Conservation (phyloP, 2,113 vertebrate species). For the Lagopus leucura region DNA sequence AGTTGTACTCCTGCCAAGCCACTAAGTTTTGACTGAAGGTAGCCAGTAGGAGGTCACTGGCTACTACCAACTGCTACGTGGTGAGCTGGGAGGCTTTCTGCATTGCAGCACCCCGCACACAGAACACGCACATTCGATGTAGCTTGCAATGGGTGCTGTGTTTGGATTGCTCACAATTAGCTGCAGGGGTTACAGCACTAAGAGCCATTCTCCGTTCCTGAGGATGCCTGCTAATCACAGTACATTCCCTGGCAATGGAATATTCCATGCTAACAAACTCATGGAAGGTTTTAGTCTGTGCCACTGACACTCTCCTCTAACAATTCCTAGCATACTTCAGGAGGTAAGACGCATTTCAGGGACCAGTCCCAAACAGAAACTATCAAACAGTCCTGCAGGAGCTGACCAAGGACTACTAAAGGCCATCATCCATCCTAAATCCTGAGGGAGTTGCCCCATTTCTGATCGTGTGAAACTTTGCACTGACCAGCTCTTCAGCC, state of each 20-base stretch:
- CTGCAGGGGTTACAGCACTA: background rate
- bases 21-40: background rate
- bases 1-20: background rate
- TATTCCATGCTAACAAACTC: background rate
- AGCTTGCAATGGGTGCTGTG: background rate
- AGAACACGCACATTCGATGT: background rate
- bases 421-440: background rate
- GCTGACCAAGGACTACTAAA: background rate
- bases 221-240: background rate
- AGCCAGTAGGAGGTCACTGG: background rate
- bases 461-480: background rate
- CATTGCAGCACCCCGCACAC: background rate
- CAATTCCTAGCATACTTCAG: background rate
- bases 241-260: background rate
- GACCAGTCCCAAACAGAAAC: background rate
- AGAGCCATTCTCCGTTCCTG: background rate
- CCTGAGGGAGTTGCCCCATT: background rate
- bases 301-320: background rate
- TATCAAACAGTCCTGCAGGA: background rate
- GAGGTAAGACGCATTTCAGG: background rate
- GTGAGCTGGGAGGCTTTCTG: background rate
- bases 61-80: background rate
- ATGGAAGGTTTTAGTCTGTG: background rate
- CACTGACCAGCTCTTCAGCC: background rate
- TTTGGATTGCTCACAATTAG: background rate